Percentiles rank a stretch among this genome's conserved stretches.
Evolutionary conservation across 1,140 invertebrate species (phyloP).

Genomic region (Muscidifurax raptorellus): DNA sequence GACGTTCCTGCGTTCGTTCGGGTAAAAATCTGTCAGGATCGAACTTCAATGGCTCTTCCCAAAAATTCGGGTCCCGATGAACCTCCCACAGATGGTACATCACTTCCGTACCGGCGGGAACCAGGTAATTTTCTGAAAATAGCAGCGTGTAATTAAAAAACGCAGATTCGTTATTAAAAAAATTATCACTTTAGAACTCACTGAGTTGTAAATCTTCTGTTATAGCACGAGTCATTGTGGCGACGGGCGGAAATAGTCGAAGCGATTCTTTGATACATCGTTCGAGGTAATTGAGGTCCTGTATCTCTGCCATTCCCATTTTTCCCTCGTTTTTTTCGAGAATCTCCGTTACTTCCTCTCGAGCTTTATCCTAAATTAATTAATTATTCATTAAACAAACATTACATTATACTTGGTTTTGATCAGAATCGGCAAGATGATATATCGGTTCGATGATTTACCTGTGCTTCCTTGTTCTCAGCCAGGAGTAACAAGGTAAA

Average conservation of each 20-base stretch:
- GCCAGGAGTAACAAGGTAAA: slow-evolving; percentile 81
- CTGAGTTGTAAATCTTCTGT: slow-evolving; percentile 53
- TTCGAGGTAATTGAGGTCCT: slow-evolving; percentile 51
- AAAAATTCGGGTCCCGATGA: slow-evolving; percentile 82
- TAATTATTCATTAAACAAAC: slow-evolving; percentile 20
- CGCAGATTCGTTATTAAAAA: no score
- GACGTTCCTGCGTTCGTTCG: slow-evolving; percentile 73
- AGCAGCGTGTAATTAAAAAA: no score
- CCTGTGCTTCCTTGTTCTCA: slow-evolving; percentile 79
- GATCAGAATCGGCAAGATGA: no score
- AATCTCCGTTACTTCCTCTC: slow-evolving; percentile 33
- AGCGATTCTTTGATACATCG: slow-evolving; percentile 56
- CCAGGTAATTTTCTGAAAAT: slow-evolving; percentile 57
- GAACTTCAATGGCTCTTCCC: slow-evolving; percentile 84
- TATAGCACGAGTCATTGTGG: slow-evolving; percentile 69
- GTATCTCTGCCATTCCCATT: slow-evolving; percentile 36
- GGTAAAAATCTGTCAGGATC: slow-evolving; percentile 85
- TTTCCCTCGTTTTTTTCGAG: slow-evolving; percentile 21
- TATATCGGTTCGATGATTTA: slow-evolving; percentile 52
- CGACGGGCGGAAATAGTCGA: slow-evolving; percentile 52
- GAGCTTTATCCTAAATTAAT: slow-evolving; percentile 25
- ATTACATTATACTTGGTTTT: no score
- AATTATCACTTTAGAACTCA: not conserved
- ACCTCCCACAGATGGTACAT: slow-evolving; percentile 77
- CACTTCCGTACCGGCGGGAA: slow-evolving; percentile 72